Evolutionary conservation across 2,113 vertebrate species (phyloP).

Genomic region (Phrynosoma blainvillii): DNA sequence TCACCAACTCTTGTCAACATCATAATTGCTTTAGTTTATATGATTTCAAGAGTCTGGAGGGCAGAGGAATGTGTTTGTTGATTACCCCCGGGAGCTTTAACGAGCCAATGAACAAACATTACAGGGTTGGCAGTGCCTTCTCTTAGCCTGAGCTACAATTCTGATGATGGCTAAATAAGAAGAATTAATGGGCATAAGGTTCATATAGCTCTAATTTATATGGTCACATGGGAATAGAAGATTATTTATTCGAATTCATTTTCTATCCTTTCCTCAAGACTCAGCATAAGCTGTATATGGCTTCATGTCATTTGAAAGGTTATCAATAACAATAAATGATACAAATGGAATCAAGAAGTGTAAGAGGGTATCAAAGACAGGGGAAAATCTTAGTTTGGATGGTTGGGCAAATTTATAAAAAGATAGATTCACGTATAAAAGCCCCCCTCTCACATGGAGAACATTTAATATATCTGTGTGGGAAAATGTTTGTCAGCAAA

Average conservation of each 20-base stretch:
- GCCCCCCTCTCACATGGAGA: background rate
- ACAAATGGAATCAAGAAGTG: background rate
- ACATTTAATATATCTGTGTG: background rate
- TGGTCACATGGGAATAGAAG: background rate
- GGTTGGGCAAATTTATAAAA: background rate
- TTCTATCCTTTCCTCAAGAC: background rate
- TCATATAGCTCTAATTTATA: background rate
- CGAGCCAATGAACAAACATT: slow-evolving; percentile 32
- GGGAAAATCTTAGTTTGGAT: background rate
- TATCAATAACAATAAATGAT: background rate
- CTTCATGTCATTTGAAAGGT: too few species aligned
- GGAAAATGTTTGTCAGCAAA: background rate
- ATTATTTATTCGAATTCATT: background rate
- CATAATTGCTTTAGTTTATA: slow-evolving; percentile 54
- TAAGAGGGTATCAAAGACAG: background rate
- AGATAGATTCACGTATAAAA: background rate
- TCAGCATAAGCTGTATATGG: background rate
- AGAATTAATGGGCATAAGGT: slow-evolving; percentile 28
- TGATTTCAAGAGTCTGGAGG: slow-evolving; percentile 52
- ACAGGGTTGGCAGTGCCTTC: slow-evolving; percentile 34
- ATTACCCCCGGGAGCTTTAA: slow-evolving; percentile 41
- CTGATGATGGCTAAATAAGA: slow-evolving; percentile 56
- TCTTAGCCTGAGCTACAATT: slow-evolving; percentile 32
- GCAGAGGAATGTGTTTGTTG: slow-evolving; percentile 45
- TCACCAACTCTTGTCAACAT: slow-evolving; percentile 40